Evolutionary conservation across 1,140 invertebrate species (phyloP).

Genomic region (Trichonephila clavipes): DNA sequence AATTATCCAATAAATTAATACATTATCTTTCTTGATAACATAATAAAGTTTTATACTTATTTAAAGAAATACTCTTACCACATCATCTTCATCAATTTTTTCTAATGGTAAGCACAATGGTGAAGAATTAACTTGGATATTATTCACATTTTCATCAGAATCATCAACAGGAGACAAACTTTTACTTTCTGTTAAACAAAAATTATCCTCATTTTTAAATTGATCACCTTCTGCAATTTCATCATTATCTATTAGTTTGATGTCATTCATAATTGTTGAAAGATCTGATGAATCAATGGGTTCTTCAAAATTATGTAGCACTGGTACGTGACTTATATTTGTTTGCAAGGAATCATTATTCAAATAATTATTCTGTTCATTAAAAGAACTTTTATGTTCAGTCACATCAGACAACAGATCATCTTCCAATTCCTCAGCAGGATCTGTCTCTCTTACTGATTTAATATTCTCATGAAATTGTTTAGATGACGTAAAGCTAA

Average conservation of each 20-base stretch:
- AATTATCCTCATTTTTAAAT: neutral
- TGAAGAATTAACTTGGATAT: constrained; percentile 54
- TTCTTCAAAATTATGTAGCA: neutral
- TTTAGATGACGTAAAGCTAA: neutral
- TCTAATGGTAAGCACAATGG: constrained; percentile 74
- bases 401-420: neutral
- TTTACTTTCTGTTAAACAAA: neutral
- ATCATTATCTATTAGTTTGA: neutral
- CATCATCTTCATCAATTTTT: constrained; percentile 70
- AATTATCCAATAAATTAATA: too few relatives aligned
- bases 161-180: constrained; percentile 1
- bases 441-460: neutral
- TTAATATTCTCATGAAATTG: neutral
- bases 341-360: neutral
- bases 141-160: neutral
- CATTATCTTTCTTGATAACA: too few relatives aligned
- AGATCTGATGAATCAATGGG: neutral
- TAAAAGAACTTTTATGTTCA: neutral
- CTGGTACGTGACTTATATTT: neutral
- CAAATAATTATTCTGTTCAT: neutral
- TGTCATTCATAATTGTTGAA: neutral
- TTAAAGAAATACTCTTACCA: constrained; percentile 34
- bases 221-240: neutral
- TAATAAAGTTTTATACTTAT: too few relatives aligned
- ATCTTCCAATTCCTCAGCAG: neutral